These are phyloP conservation scores for Cryptoleucopteryx plumbea DNA, from an alignment of 2,113 vertebrate species.

Conservation along the genomic window DNA sequence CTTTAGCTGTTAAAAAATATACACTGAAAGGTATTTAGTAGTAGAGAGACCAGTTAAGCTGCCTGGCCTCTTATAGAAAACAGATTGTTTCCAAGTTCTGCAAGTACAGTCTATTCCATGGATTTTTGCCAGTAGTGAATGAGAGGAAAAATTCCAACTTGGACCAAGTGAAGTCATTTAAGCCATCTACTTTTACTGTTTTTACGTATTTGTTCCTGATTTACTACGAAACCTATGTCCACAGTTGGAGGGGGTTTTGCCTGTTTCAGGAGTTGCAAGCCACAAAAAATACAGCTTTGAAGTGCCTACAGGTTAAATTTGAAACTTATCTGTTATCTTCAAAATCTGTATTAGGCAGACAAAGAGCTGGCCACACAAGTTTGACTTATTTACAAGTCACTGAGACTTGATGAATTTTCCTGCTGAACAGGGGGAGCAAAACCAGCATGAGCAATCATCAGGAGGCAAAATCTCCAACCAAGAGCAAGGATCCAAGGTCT, in stretches of 20 bases:
- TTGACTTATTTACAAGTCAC: not conserved
- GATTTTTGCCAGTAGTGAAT: not conserved
- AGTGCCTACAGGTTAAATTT: not conserved
- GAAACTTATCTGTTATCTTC: not conserved
- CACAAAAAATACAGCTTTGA: not conserved
- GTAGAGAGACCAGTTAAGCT: not conserved
- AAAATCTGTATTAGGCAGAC: not conserved
- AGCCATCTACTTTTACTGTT: not conserved
- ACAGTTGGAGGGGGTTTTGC: not conserved
- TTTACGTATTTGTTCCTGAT: not conserved
- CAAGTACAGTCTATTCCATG: not conserved
- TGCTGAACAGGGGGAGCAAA: not conserved
- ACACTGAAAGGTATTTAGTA: not conserved
- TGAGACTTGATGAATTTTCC: not conserved
- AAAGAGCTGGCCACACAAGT: rapidly evolving
- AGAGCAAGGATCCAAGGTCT: not conserved
- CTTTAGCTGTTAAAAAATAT: not conserved
- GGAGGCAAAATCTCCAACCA: not conserved
- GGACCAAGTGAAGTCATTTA: not conserved
- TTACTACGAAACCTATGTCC: not conserved
- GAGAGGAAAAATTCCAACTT: not conserved
- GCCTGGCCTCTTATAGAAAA: not conserved
- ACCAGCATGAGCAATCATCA: not conserved
- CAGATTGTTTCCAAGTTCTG: not conserved
- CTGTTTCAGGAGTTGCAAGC: not conserved